A percentile compares a stretch with the other conserved stretches of the same genome.
These are phyloP conservation scores for Linnaemya vulpina DNA, from an alignment of 2,888 invertebrate species.

Conservation along the genomic window DNA sequence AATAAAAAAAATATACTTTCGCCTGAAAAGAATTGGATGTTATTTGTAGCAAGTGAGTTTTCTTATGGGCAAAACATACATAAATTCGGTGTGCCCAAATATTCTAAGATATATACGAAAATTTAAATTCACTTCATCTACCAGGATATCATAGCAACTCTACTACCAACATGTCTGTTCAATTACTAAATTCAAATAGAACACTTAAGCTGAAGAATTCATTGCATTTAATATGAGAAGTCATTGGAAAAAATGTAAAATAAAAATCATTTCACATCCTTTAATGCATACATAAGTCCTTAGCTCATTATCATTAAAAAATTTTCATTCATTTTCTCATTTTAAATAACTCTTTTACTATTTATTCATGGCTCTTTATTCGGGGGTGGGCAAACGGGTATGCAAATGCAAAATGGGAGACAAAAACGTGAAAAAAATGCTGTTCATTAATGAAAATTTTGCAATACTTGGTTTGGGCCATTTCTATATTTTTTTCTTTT, in stretches of 20 bases:
- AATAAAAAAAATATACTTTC: no score
- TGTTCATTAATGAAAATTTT: conserved; percentile 63
- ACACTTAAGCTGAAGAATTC: conserved; percentile 43
- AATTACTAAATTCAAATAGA: background rate
- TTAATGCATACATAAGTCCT: background rate
- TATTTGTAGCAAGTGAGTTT: no score
- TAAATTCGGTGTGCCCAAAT: no score
- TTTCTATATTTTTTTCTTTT: background rate
- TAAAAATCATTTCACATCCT: conserved; percentile 14
- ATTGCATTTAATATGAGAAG: background rate
- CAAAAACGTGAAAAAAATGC: background rate
- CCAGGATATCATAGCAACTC: no score
- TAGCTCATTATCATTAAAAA: conserved; percentile 57
- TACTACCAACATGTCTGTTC: no score
- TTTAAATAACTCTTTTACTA: conserved; percentile 33
- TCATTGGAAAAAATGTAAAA: background rate
- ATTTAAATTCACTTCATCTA: no score
- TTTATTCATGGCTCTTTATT: conserved; percentile 40
- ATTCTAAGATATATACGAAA: no score
- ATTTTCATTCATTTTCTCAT: conserved; percentile 29
- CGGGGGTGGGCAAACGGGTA: background rate
- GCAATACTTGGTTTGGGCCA: background rate
- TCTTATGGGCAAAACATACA: no score
- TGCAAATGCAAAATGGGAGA: conserved; percentile 18
- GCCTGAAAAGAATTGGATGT: no score